These are phyloP conservation scores for Platorchestia sp. DNA, from an alignment of 1,140 invertebrate genomes.

Conservation along the genomic window DNA sequence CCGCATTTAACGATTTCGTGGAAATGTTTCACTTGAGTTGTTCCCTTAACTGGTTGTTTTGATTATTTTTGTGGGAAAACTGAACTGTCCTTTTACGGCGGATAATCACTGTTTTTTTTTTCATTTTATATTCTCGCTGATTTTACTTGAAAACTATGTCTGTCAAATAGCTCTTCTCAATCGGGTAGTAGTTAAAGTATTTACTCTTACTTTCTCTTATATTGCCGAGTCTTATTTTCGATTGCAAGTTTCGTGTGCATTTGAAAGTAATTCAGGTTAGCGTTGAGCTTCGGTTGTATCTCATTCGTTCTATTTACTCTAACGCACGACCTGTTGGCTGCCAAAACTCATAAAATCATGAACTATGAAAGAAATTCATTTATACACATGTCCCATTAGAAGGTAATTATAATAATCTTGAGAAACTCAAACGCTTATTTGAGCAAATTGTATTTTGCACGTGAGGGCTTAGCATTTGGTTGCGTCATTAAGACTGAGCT, in stretches of 20 bases:
- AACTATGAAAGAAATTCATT: neutral
- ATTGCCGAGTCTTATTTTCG: neutral
- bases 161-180: neutral
- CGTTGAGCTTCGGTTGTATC: neutral
- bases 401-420: neutral
- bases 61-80: neutral
- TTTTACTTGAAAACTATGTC: neutral
- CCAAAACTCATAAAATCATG: neutral
- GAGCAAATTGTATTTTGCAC: neutral
- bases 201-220: neutral
- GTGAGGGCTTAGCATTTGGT: neutral
- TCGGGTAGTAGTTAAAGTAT: neutral
- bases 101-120: neutral
- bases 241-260: neutral
- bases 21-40: neutral
- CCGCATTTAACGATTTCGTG: neutral
- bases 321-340: neutral
- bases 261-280: neutral
- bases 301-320: neutral
- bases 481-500: neutral
- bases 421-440: neutral
- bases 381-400: neutral
- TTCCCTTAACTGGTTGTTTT: neutral
- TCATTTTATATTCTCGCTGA: neutral
- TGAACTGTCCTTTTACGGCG: neutral